Base-by-base conservation (phyloP, 2,888 invertebrate genomes). In the Brachypalpus laphriformis region DNA sequence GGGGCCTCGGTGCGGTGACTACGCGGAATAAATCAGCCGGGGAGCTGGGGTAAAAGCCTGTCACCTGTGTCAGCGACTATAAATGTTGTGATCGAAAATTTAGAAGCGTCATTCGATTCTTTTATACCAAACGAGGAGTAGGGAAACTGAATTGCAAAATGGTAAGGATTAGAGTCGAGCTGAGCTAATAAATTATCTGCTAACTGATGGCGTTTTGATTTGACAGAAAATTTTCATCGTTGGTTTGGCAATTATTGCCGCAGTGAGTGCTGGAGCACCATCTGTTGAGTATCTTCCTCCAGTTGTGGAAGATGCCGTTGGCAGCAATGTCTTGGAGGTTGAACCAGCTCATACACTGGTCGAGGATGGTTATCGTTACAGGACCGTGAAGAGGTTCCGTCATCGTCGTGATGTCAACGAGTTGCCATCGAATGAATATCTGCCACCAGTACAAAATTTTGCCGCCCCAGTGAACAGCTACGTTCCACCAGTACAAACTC, bases 301-400 rank as follows among this genome's bases (percentile, higher is more conserved):
- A 4, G 25, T 25, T 25, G n/a, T 22, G 20, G 83, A 80, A 7
- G 83, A 83, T 25, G 45, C 68, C 54, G 78, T 71, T 0, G 65
- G 65, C 7, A 66, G 37, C 37, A 85, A 85, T 42, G 49, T 75
- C 0, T 70, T 85, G 57, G 83, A 85, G 34, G 45, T 16, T 51
- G 83, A 85, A 37, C 83, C 83, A 63, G 83, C 83, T 2, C 80
- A 85, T 31, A 51, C 80, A 0, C 45, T 85, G 31, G 83, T 40
- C 28, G 80, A 85, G 16, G 83, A 85, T 71, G 83, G 83, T 51
- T 85, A 85, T 37, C 80, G 80, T 54, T 85, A 85, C n/a, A 80
- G 49, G 57, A 85, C 83, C 20, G 80, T 85, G 0, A 85, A 75
- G 59, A 63, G 80, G 14, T 85, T 75, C 83, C 83, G 83, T 59